Percentiles rank a stretch among this genome's conserved stretches.
Conservation (phyloP, 64 coral and sea anemone species). For the Astreopora myriophthalma region DNA sequence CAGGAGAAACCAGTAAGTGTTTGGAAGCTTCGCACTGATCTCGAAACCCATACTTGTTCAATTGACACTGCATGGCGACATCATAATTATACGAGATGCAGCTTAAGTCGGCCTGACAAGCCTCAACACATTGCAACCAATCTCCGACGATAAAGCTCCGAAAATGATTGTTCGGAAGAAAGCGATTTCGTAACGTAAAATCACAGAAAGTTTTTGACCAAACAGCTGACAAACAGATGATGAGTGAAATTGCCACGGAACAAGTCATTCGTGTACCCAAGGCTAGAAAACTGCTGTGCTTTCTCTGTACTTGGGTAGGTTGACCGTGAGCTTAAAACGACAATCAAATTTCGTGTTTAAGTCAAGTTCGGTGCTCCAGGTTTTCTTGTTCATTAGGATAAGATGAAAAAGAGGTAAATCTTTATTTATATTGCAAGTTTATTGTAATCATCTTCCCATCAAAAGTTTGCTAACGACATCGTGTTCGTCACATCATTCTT, state of each 20-base stretch:
- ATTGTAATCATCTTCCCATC: not conserved
- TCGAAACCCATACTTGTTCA: not conserved
- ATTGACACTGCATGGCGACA: not conserved
- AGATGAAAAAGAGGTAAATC: not conserved
- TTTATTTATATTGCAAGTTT: not conserved
- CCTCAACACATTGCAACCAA: constrained; percentile 1
- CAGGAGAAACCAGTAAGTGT: not conserved
- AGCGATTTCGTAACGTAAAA: not conserved
- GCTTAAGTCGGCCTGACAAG: not conserved
- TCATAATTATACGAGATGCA: constrained; percentile 10
- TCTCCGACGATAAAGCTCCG: not conserved
- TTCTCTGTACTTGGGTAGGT: not conserved
- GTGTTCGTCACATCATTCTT: not conserved
- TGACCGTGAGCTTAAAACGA: not conserved
- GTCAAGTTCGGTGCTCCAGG: not conserved
- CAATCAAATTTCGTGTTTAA: not conserved
- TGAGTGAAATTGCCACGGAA: not conserved
- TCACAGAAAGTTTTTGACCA: not conserved
- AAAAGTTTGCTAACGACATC: not conserved
- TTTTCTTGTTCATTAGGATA: not conserved
- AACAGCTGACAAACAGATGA: not conserved
- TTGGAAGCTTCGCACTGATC: not conserved
- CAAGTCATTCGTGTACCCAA: not conserved
- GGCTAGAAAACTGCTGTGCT: not conserved
- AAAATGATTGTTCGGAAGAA: not conserved